Evolutionary conservation across 2,888 invertebrate genomes (phyloP), one percentile per base, ranked within the genome.

Genomic region (Dysmachus trigonus): DNA sequence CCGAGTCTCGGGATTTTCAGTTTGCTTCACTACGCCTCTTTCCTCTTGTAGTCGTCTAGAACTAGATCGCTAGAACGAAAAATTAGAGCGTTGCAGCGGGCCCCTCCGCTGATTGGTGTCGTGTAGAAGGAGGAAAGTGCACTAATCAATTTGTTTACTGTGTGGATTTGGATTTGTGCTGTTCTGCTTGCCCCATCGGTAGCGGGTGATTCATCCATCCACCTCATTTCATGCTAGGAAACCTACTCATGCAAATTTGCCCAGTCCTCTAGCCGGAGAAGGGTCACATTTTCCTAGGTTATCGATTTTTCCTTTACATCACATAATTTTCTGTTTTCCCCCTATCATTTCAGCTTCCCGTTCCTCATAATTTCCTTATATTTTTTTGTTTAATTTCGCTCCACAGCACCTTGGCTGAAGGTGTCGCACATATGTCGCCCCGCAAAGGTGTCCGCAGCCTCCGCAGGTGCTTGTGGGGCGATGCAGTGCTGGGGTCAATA

Each of bases 241-340:
- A 47, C 47, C 47, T 31, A 15, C 51, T 76, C 76, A 76, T 38
- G 38, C 38, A 31, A 47, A 81, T 81, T n/a, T n/a, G 38, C 31
- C 18, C 18, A 62, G 62, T 35, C 22, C 33, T 22, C 27, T 10
- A 18, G 13, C 15, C 7, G 27, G 31, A 10, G 72, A 83, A 72
- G 30, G 38, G 41, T 27, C 38, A 41, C 83, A 83, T 83, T 72
- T 83, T 18, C 41, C 72, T 72, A 62, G 22, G 41, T n/a, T 83
- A 83, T 83, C 38, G 83, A 83, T 83, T 83, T 83, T 83, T 83
- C 83, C 31, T 83, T 15, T 3, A 82, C 62, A 82, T 82, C 53
- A 62, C 62, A 82, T 82, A 62, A 82, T 62, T 82, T 62, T 62
- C 33, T 8, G 31, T 33, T 22, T 82, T 27, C 18, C n/a, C 4